Evolutionary conservation across 2,797 vertebrate genomes (phyloP).

Genomic region (Chaetophractus vellerosus): DNA sequence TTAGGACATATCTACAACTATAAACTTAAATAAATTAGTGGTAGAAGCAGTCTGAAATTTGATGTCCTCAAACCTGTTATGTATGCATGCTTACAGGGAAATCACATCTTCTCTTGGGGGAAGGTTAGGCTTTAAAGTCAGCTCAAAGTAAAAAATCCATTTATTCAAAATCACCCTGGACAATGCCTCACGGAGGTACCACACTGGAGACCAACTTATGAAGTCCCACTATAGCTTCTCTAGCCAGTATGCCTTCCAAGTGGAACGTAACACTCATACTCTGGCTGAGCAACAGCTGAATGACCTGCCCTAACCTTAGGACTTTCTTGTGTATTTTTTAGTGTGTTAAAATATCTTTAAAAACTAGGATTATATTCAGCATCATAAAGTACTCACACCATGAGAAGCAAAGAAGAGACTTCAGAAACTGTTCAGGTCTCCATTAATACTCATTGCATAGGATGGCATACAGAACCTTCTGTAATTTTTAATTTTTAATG

Average conservation of each 20-base stretch:
- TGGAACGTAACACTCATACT: not conserved
- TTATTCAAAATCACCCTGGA: not conserved
- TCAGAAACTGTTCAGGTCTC: not conserved
- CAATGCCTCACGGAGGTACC: not conserved
- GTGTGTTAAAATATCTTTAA: not conserved
- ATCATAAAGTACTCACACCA: not conserved
- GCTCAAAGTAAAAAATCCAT: not conserved
- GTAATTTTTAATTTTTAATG: too few relatives aligned
- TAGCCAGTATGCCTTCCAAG: not conserved
- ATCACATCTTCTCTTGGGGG: not conserved
- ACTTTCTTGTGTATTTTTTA: not conserved
- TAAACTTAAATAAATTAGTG: conserved; percentile 27
- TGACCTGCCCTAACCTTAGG: not conserved
- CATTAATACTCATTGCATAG: not conserved
- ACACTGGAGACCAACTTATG: not conserved
- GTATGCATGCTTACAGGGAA: not conserved
- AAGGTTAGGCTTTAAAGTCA: conserved; percentile 18
- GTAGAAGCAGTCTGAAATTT: not conserved
- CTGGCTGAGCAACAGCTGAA: not conserved
- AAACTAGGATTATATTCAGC: not conserved
- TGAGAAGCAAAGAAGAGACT: not conserved
- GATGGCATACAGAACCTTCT: not conserved
- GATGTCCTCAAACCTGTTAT: conserved; percentile 25
- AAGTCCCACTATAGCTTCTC: too few relatives aligned
- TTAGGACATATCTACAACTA: not conserved